Conservation (phyloP, 2,113 vertebrate species). For the Octodon degus region DNA sequence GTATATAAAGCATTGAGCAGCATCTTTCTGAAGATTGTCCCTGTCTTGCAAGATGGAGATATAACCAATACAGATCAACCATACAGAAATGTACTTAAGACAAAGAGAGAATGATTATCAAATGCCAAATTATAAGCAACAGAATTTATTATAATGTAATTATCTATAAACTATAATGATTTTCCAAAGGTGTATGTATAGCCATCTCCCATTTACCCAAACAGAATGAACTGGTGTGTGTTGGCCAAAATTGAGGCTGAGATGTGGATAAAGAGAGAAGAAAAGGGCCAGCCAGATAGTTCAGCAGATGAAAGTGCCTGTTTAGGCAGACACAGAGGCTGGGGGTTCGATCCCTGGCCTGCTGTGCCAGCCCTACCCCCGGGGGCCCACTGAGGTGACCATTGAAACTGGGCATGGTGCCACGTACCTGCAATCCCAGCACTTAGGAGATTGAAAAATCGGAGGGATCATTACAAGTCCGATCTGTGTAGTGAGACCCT, state of each 20-base stretch:
- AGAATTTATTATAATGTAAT: neutral
- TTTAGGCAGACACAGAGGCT: too few species aligned
- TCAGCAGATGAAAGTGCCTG: too few species aligned
- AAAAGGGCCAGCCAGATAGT: neutral
- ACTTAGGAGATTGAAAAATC: too few species aligned
- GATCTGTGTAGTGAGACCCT: too few species aligned
- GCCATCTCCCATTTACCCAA: neutral
- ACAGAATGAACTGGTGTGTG: neutral
- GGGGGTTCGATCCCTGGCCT: too few species aligned
- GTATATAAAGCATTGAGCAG: neutral
- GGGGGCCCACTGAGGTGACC: too few species aligned
- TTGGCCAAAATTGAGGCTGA: neutral
- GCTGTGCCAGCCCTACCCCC: too few species aligned
- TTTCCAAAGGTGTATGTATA: neutral
- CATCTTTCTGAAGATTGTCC: neutral
- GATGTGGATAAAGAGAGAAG: neutral
- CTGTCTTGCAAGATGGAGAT: neutral
- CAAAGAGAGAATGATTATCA: neutral
- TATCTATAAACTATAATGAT: neutral
- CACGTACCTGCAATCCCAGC: too few species aligned
- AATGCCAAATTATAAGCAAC: neutral
- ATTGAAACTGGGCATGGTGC: too few species aligned
- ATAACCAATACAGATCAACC: neutral
- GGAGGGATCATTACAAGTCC: too few species aligned
- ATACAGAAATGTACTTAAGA: neutral